Base-by-base conservation (phyloP, 2,888 invertebrate species). In the Athripsodes cinereus region DNA sequence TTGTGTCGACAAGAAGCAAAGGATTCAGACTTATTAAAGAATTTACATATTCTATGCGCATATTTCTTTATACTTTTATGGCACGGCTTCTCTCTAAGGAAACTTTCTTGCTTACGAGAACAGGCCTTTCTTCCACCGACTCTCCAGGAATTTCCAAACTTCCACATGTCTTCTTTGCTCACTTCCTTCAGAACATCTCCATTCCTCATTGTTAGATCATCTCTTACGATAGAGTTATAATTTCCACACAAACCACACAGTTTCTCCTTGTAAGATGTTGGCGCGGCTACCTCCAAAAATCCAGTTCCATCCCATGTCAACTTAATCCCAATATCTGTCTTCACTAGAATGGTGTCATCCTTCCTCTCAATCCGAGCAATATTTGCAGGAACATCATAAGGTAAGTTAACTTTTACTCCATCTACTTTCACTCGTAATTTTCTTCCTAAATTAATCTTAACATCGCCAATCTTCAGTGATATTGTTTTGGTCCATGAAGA, bases 241-340 rank as follows among this genome's bases (percentile, higher is more conserved):
- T 96, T 96, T 1, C 97, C 97, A 69, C 97, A 97, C 18, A 97
- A 76, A 13, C 97, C 97, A 69, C 96, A 96, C 58, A 95, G 72
- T 67, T 84, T 84, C 58, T 81, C 83, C 71, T 86, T 90, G 75
- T 85, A 92, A 55, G 74, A 78, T 60, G 81, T 85, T 13, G 84
- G 81, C 67, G 85, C 84, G 2, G 92, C 89, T 13, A 93, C 90
- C 76, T 97, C 96, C 60, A 96, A 78, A 69, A 94, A 95, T 66
- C 94, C 93, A 66, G 89, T 89, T 1, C 96, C 95, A 69, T 95
- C 94, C 96, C 96, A 97, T 35, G 92, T 79, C 62, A 97, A 80
- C 68, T 88, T 87, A 21, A 96, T 78, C 1, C 94, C 95, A 65
- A 90, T 82, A 40, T 83, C 78, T 1, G 91, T 84, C 69, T 76